Conservation (phyloP, 2,888 invertebrate genomes). For the Dusona sp. region DNA sequence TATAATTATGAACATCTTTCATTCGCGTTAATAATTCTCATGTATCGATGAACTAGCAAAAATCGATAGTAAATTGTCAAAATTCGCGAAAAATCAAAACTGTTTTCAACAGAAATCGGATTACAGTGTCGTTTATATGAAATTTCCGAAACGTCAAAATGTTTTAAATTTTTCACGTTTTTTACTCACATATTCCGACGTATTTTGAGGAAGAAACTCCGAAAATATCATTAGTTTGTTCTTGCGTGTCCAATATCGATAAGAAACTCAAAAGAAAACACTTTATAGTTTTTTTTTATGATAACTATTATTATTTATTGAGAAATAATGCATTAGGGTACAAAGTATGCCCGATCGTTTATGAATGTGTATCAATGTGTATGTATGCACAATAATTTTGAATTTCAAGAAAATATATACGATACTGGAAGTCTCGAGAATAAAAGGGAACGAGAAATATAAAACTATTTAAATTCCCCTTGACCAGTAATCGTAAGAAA, state of each 20-base stretch:
- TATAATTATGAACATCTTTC: constrained; percentile 30
- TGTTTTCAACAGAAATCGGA: not conserved
- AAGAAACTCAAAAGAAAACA: not conserved
- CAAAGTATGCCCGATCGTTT: not conserved
- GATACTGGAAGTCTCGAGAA: not conserved
- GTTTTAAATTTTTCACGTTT: no score
- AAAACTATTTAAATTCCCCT: not conserved
- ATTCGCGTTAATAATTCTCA: not conserved
- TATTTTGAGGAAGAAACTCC: no score
- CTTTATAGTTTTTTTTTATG: not conserved
- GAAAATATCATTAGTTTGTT: no score
- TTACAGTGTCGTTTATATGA: no score
- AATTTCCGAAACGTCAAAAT: no score
- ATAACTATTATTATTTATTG: not conserved
- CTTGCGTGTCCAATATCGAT: no score
- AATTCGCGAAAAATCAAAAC: no score
- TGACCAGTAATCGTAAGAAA: constrained; percentile 1
- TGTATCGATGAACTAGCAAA: no score
- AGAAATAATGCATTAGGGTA: not conserved
- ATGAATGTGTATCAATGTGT: not conserved
- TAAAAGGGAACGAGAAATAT: not conserved
- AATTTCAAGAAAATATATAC: not conserved
- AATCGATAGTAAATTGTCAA: no score
- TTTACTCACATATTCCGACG: no score
- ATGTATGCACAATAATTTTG: not conserved